Conservation (phyloP, 2,888 invertebrate genomes). For the Macaria notata region DNA sequence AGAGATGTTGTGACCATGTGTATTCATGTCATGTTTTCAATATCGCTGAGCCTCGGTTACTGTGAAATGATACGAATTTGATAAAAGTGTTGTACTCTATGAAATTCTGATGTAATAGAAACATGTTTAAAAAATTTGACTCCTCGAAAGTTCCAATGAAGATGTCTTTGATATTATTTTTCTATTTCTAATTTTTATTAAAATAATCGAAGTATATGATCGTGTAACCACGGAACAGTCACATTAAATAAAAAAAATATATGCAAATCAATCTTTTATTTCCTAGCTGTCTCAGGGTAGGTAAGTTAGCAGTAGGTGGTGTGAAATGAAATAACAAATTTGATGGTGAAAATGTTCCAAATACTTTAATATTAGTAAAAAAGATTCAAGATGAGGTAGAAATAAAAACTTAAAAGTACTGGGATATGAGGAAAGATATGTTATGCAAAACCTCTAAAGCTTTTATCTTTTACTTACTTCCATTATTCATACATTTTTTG, state of each 20-base stretch:
- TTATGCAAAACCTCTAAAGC: too few relatives aligned
- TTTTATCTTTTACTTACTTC: too few relatives aligned
- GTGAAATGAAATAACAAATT: too few relatives aligned
- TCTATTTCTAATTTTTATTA: conserved; percentile 81
- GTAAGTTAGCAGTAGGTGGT: not conserved
- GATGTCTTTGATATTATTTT: conserved; percentile 81
- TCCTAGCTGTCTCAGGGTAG: conserved; percentile 10
- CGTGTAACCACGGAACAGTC: conserved; percentile 75
- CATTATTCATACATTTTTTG: too few relatives aligned
- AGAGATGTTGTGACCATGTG: conserved; percentile 44
- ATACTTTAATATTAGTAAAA: conserved; percentile 5
- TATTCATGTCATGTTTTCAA: conserved; percentile 34
- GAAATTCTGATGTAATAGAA: conserved; percentile 26
- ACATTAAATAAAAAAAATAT: conserved; percentile 80
- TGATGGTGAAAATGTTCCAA: too few relatives aligned
- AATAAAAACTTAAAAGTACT: not conserved
- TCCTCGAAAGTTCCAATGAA: conserved; percentile 72
- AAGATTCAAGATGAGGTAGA: conserved; percentile 29
- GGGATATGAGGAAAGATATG: too few relatives aligned
- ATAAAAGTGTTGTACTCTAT: conserved; percentile 25
- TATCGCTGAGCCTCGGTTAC: conserved; percentile 32
- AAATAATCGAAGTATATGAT: conserved; percentile 73
- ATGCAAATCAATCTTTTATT: conserved; percentile 70
- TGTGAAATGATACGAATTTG: conserved; percentile 20
- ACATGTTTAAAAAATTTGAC: conserved; percentile 40